Evolutionary conservation across 2,113 vertebrate genomes (phyloP).

Genomic region (Furnarius figulus): DNA sequence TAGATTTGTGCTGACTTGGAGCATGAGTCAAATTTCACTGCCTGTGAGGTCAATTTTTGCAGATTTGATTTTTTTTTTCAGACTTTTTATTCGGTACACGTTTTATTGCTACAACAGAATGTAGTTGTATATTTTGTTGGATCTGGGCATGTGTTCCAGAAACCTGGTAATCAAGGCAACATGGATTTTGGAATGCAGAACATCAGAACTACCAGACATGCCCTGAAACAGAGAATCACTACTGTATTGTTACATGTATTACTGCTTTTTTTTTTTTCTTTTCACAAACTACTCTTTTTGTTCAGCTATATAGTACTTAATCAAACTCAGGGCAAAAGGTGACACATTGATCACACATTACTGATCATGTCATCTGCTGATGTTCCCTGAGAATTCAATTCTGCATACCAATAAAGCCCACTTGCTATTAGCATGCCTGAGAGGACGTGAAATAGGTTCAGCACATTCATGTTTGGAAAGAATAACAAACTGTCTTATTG

Average conservation of each 20-base stretch:
- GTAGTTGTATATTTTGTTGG: background rate
- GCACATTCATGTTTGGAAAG: slow-evolving; percentile 68
- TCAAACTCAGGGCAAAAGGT: slow-evolving; percentile 79
- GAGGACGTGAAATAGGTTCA: slow-evolving; percentile 67
- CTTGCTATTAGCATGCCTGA: slow-evolving; percentile 65
- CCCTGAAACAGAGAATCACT: background rate
- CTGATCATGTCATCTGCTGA: slow-evolving; percentile 63
- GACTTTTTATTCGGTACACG: background rate
- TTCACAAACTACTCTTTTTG: background rate
- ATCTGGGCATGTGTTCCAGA: background rate
- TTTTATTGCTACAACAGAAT: background rate
- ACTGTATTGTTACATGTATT: background rate
- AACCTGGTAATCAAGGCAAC: background rate
- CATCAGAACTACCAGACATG: background rate
- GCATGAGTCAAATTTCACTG: background rate
- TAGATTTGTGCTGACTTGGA: background rate
- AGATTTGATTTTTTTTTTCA: background rate
- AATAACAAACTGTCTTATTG: slow-evolving; percentile 61
- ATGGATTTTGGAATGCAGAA: background rate
- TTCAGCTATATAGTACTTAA: slow-evolving; percentile 73
- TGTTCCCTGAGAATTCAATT: slow-evolving; percentile 71
- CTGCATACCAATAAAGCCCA: slow-evolving; percentile 56
- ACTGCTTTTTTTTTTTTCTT: background rate
- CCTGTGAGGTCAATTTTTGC: background rate
- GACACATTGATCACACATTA: slow-evolving; percentile 77